Evolutionary conservation across 2,888 invertebrate genomes (phyloP).

Genomic region (Drosophila putrida): DNA sequence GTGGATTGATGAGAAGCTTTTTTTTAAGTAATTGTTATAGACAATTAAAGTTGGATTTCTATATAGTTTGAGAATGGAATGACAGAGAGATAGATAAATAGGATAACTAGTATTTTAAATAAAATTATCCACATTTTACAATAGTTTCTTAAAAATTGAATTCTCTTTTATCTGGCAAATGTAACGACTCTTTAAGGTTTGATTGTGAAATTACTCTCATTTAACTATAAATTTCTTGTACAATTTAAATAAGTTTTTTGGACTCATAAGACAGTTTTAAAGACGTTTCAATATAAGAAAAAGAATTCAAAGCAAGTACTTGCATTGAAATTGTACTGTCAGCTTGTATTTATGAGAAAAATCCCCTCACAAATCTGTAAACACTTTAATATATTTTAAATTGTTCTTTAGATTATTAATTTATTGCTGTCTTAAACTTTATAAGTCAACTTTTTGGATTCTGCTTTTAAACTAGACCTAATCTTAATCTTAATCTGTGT

Average conservation of each 20-base stretch:
- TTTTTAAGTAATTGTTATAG: too few species aligned
- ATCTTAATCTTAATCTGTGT: conserved; percentile 8
- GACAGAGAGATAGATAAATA: background rate
- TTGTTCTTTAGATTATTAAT: conserved; percentile 1
- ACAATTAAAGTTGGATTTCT: background rate
- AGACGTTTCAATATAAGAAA: too few species aligned
- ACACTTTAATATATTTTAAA: background rate
- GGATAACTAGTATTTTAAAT: background rate
- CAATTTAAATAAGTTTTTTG: too few species aligned
- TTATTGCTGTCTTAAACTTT: conserved; percentile 1
- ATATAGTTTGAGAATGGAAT: background rate
- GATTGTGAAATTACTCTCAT: too few species aligned
- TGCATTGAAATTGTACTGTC: too few species aligned
- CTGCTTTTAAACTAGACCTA: background rate
- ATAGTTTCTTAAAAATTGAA: background rate
- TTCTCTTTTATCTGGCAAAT: too few species aligned
- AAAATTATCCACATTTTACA: background rate
- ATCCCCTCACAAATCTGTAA: too few species aligned
- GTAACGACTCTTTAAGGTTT: too few species aligned
- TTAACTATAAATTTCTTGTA: too few species aligned
- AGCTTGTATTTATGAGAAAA: too few species aligned
- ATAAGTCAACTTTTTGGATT: background rate
- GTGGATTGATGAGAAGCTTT: background rate
- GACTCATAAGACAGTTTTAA: too few species aligned
- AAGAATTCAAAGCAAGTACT: too few species aligned